Evolutionary conservation across 2,888 invertebrate genomes (phyloP), one percentile per base, ranked within the genome.

Genomic region (Oxycera nigricornis): DNA sequence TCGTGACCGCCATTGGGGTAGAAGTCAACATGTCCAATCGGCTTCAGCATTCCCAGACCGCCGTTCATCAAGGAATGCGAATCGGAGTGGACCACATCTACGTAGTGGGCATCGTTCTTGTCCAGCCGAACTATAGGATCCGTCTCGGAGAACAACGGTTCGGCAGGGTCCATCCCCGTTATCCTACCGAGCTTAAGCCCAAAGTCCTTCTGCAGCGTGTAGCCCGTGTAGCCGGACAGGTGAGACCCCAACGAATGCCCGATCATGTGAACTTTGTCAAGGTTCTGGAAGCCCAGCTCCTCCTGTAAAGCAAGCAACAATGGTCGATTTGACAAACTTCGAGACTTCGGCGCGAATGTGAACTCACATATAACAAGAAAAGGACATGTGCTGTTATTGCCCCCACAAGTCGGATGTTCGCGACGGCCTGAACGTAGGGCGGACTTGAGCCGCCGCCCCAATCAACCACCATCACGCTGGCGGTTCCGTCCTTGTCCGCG

Each of bases 71-170:
- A 88, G 4, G 92, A 91, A 83, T 90, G 89, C 0, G 92, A 92
- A 82, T 97, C 96, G 2, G 95, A 94, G 83, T 97, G 97, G 77
- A 97, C 91, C 20, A 94, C 90, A 81, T 96, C 96, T 0, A 97
- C 97, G 82, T 92, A 97, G 76, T 90, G 87, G 0, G 97, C 97
- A 81, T 97, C 97, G 0, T 91, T 89, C 2, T 91, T 89, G 82
- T 97, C 96, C 61, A 97, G 86, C 0, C 96, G 90, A 0, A 97
- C 94, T 75, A 92, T 87, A 0, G 91, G 89, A 46, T 91, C 90
- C 0, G 94, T 93, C 80, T 93, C 91, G 75, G 91, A 91, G 86
- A 96, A 97, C 82, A 94, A 92, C 0, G 97, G 97, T 76, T 95
- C 94, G 0, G 97, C 97, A 0, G 97, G 96, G 86, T 97, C 97